Evolutionary conservation across 2,888 invertebrate genomes (phyloP).

Genomic region (Lampropteryx suffumata): DNA sequence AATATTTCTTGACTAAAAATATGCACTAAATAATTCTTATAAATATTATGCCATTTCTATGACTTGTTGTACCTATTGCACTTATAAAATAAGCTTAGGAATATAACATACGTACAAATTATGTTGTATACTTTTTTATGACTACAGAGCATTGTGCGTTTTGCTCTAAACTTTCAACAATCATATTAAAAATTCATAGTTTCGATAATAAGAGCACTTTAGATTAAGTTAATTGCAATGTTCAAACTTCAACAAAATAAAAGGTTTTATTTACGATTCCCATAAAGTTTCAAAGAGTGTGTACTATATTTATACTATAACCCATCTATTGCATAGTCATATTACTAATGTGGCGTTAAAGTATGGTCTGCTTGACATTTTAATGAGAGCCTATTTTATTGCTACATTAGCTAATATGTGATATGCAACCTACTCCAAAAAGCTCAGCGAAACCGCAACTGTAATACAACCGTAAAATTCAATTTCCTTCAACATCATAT

Average conservation of each 20-base stretch:
- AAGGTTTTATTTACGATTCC: too few relatives aligned
- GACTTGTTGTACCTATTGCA: constrained; percentile 75
- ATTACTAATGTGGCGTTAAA: too few relatives aligned
- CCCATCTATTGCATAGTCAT: too few relatives aligned
- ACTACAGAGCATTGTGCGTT: constrained; percentile 71
- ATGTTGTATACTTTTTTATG: constrained; percentile 52
- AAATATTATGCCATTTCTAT: constrained; percentile 56
- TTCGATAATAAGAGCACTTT: constrained; percentile 30
- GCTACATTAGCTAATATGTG: too few relatives aligned
- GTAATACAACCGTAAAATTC: not conserved
- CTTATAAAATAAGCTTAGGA: constrained; percentile 46
- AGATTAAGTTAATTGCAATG: too few relatives aligned
- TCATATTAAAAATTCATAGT: constrained; percentile 13
- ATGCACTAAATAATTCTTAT: constrained; percentile 34
- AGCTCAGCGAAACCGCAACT: constrained; percentile 2
- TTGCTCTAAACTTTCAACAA: constrained; percentile 45
- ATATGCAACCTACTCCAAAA: not conserved
- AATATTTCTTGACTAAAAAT: constrained; percentile 38
- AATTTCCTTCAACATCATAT: not conserved
- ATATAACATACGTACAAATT: constrained; percentile 31
- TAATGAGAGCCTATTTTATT: too few relatives aligned
- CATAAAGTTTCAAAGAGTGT: too few relatives aligned
- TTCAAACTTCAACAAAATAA: too few relatives aligned
- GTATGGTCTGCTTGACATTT: too few relatives aligned
- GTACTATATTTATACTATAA: too few relatives aligned